Conservation (phyloP, 1,140 invertebrate species). For the Drosophila kohkoa region DNA sequence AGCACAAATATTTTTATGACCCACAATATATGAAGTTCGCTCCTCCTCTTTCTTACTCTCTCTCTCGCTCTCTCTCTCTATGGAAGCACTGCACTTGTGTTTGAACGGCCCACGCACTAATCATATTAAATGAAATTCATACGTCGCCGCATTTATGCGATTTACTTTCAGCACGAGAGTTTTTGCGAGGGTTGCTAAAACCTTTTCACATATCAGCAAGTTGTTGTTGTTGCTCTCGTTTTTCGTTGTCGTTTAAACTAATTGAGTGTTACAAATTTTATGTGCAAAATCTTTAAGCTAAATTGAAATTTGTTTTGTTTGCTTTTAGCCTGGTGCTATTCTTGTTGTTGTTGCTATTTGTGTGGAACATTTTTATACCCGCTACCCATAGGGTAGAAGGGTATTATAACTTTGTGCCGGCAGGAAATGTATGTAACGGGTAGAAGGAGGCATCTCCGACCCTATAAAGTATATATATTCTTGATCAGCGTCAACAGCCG, state of each 20-base stretch:
- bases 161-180: conserved; percentile 41
- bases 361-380: conserved; percentile 63
- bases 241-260: conserved; percentile 81
- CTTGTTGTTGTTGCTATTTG: conserved; percentile 19
- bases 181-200: conserved; percentile 47
- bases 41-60: background rate
- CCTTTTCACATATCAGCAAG: conserved; percentile 26
- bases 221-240: conserved; percentile 50
- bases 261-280: conserved; percentile 84
- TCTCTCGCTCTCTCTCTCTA: background rate
- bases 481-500: too few relatives aligned
- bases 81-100: conserved; percentile 62
- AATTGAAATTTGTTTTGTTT: conserved; percentile 81
- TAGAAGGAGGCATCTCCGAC: too few relatives aligned
- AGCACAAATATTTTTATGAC: conserved; percentile 76
- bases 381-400: too few relatives aligned
- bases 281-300: conserved; percentile 83
- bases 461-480: too few relatives aligned
- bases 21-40: conserved; percentile 54
- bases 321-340: conserved; percentile 36
- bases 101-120: conserved; percentile 65
- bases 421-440: too few relatives aligned
- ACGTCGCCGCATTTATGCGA: conserved; percentile 81
- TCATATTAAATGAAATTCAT: conserved; percentile 84
- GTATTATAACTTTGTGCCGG: too few relatives aligned